Evolutionary conservation across 2,888 invertebrate species (phyloP).

Genomic region (Andrena minutula): DNA sequence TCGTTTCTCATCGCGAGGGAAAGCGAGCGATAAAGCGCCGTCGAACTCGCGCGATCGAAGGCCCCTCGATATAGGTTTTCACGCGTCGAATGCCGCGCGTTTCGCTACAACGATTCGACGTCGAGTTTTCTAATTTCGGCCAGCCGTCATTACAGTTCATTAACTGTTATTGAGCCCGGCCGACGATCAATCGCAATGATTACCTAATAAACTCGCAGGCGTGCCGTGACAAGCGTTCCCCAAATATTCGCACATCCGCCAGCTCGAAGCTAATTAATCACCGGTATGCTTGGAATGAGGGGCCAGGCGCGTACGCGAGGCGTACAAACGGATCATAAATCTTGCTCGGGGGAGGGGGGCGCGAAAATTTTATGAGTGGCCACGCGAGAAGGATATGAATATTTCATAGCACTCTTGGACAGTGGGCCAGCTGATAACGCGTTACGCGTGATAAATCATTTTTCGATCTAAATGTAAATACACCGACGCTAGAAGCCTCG

Average conservation of each 20-base stretch:
- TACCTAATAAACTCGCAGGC: conserved; percentile 23
- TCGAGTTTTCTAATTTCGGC: too few species aligned
- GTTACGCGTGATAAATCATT: conserved; percentile 58
- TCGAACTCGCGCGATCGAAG: not conserved
- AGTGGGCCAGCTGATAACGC: conserved; percentile 51
- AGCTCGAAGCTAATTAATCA: conserved; percentile 51
- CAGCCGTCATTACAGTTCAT: too few species aligned
- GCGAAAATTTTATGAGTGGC: conserved; percentile 59
- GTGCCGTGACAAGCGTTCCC: conserved; percentile 18
- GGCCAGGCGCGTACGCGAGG: conserved; percentile 13
- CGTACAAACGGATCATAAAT: conserved; percentile 40
- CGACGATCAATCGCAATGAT: not conserved
- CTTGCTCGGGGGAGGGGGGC: not conserved
- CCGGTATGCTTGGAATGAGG: conserved; percentile 27
- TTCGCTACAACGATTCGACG: too few species aligned
- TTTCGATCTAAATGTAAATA: conserved; percentile 66
- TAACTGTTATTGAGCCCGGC: not conserved
- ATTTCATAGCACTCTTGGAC: conserved; percentile 56
- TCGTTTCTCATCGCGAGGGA: too few species aligned
- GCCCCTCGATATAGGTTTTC: not conserved
- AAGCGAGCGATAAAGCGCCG: not conserved
- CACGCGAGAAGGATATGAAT: conserved; percentile 63
- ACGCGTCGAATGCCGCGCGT: too few species aligned
- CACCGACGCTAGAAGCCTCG: conserved; percentile 7
- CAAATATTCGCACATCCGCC: conserved; percentile 38